Evolutionary conservation across 2,888 invertebrate genomes (phyloP).

Genomic region (Hyppa rectilinea): DNA sequence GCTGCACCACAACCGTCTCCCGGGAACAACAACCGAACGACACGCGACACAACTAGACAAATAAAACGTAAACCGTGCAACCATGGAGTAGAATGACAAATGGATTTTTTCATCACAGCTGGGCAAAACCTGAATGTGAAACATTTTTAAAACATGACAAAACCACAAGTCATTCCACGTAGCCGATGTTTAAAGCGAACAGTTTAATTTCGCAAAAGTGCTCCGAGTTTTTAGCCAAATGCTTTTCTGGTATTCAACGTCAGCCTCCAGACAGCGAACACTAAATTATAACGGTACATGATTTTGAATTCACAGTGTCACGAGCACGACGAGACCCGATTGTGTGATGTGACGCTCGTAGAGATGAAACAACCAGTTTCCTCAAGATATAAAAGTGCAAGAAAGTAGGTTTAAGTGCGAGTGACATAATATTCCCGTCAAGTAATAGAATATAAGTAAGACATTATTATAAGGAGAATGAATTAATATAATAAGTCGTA

Average conservation of each 20-base stretch:
- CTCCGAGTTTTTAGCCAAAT: slow-evolving; percentile 68
- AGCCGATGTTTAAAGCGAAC: slow-evolving; percentile 69
- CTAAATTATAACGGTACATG: slow-evolving; percentile 76
- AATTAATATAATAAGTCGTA: slow-evolving; percentile 71
- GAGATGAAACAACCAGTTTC: slow-evolving; percentile 42
- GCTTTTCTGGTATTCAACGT: slow-evolving; percentile 70
- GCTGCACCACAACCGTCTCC: slow-evolving; percentile 69
- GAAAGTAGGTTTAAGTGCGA: slow-evolving; percentile 18
- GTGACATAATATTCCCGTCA: slow-evolving; percentile 3
- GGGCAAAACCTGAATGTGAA: slow-evolving; percentile 48
- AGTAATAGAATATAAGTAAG: slow-evolving; percentile 47
- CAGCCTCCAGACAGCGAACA: slow-evolving; percentile 64
- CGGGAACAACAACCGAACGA: slow-evolving; percentile 64
- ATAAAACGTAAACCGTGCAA: slow-evolving; percentile 47
- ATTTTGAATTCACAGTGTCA: slow-evolving; percentile 71
- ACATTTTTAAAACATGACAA: slow-evolving; percentile 54
- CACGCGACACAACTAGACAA: slow-evolving; percentile 45
- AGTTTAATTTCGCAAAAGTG: slow-evolving; percentile 74
- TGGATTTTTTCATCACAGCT: slow-evolving; percentile 42
- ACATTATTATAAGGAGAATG: slow-evolving; percentile 64
- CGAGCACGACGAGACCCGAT: slow-evolving; percentile 68
- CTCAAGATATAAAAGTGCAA: slow-evolving; percentile 4
- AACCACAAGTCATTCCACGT: slow-evolving; percentile 64
- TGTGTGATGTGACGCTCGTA: slow-evolving; percentile 58
- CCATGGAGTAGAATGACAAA: slow-evolving; percentile 40